phyloP scores from a whole-genome alignment of 2,888 invertebrate genomes.

The Sphecodes monilicornis region DNA sequence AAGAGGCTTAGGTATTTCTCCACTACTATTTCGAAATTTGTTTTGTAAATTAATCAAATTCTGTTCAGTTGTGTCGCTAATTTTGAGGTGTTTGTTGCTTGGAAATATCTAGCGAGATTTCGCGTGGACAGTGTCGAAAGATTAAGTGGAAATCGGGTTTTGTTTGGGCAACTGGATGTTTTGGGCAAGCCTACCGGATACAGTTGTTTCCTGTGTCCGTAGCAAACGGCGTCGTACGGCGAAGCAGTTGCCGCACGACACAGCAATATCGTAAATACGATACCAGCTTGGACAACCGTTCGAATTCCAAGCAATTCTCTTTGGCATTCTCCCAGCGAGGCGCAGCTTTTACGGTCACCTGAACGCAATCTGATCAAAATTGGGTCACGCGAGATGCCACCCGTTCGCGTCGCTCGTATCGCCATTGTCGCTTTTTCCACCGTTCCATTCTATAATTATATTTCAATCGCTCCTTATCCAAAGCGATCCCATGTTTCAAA shows the following conservation, averaged over 20 bases:
- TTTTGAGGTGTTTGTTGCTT: not conserved
- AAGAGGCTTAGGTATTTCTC: not conserved
- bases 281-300: slow-evolving; percentile 66
- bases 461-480: slow-evolving; percentile 7
- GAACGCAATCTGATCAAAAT: slow-evolving; percentile 73
- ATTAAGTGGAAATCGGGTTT: slow-evolving; percentile 51
- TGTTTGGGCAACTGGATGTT: not conserved
- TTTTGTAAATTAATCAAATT: not conserved
- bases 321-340: slow-evolving; percentile 53
- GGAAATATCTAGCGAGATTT: not conserved
- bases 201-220: slow-evolving; percentile 52
- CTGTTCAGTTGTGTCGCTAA: not conserved
- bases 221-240: slow-evolving; percentile 59
- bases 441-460: slow-evolving; percentile 13
- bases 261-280: slow-evolving; percentile 74
- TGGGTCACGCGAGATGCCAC: slow-evolving; percentile 59
- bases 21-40: not conserved
- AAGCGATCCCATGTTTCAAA: no score
- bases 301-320: slow-evolving; percentile 67
- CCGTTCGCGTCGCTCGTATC: slow-evolving; percentile 23
- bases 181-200: slow-evolving; percentile 32
- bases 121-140: not conserved
- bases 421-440: slow-evolving; percentile 31
- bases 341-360: slow-evolving; percentile 65
- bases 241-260: slow-evolving; percentile 63